phyloP scores from a whole-genome alignment of 2,888 invertebrate genomes.

The Monoplex corrugatus region DNA sequence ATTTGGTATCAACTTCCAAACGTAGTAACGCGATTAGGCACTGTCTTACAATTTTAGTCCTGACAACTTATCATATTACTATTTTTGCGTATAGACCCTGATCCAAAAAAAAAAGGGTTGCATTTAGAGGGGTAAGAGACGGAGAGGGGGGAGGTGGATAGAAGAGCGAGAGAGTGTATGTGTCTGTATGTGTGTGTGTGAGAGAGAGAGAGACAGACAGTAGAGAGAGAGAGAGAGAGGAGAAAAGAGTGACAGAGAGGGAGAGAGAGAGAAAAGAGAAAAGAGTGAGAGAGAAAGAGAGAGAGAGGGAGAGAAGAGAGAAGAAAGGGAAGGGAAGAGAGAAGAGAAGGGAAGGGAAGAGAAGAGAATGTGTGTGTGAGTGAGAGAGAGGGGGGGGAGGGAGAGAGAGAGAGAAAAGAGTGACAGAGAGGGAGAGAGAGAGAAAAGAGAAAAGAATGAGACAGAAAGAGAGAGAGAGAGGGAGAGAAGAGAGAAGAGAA shows the following conservation, averaged over 20 bases:
- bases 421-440: not conserved
- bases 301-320: not conserved
- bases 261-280: not conserved
- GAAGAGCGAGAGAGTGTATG: not conserved
- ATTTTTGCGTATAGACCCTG: no score
- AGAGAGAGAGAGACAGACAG: not conserved
- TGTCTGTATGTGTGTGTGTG: no score
- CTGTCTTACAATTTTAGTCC: no score
- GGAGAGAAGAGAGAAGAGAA: not conserved
- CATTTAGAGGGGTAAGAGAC: not conserved
- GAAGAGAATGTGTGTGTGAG: not conserved
- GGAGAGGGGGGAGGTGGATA: not conserved
- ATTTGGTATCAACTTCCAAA: no score
- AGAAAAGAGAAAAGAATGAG: not conserved
- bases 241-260: not conserved
- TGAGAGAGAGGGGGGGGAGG: not conserved
- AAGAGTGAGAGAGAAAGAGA: not conserved
- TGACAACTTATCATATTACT: no score
- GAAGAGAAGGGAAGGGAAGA: not conserved
- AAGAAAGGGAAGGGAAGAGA: not conserved
- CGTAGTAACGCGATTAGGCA: no score
- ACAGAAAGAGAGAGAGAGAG: not conserved
- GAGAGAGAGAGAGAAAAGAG: not conserved
- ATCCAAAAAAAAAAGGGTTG: no score
- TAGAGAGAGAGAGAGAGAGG: not conserved